These are phyloP conservation scores for Menura novaehollandiae DNA, from an alignment of 2,113 vertebrate genomes.

Conservation along the genomic window DNA sequence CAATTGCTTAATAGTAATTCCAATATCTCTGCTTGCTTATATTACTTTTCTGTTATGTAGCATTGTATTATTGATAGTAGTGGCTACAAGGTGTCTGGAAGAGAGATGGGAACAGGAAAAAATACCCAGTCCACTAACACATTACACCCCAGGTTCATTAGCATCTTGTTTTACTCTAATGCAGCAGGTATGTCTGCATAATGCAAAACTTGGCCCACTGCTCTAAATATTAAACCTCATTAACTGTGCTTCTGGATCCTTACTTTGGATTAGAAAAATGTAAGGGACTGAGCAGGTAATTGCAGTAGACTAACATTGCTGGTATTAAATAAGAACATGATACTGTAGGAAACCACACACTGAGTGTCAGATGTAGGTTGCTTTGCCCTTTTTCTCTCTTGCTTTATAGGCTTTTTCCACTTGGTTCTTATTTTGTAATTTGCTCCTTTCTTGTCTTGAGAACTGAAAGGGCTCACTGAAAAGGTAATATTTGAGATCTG, in stretches of 20 bases:
- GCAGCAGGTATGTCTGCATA: slow-evolving; percentile 29
- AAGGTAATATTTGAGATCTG: background rate
- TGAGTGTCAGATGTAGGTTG: background rate
- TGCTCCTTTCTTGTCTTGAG: background rate
- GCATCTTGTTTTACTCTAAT: slow-evolving; percentile 1
- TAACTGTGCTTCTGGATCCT: background rate
- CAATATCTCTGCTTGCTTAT: slow-evolving; percentile 15
- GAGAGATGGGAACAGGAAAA: background rate
- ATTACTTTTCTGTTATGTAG: background rate
- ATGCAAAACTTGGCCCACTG: background rate
- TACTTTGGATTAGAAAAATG: background rate
- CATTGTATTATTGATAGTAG: slow-evolving; percentile 27
- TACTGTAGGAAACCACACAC: background rate
- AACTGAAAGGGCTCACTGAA: background rate
- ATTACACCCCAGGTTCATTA: background rate
- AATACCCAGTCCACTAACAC: background rate
- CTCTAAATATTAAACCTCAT: background rate
- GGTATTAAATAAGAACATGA: background rate
- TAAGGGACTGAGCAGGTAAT: background rate
- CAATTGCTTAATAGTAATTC: slow-evolving; percentile 14
- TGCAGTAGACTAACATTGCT: background rate
- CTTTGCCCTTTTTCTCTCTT: background rate
- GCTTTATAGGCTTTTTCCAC: background rate
- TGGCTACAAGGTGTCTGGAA: slow-evolving; percentile 35
- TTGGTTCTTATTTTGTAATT: background rate